Conservation (phyloP, 2,797 vertebrate genomes). For the Brachyalestes nurse region DNA sequence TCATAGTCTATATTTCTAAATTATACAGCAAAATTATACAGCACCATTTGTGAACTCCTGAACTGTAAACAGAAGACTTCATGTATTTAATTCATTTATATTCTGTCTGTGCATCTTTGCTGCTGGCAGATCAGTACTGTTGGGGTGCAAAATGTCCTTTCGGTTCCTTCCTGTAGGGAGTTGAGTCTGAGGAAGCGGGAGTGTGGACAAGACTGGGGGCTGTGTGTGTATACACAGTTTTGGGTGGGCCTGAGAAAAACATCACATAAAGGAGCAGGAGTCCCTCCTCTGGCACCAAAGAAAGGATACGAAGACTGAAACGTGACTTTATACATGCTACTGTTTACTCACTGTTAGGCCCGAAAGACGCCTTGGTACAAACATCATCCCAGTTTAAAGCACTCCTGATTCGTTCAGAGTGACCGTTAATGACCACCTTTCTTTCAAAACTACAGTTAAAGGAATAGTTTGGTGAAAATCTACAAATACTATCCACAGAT, state of each 20-base stretch:
- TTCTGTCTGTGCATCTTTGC: neutral
- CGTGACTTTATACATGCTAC: slow-evolving; percentile 16
- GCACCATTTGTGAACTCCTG: no score
- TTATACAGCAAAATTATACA: no score
- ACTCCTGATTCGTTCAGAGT: neutral
- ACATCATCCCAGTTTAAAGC: neutral
- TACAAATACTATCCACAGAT: neutral
- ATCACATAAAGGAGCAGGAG: slow-evolving; percentile 14
- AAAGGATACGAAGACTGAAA: neutral
- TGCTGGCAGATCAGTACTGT: neutral
- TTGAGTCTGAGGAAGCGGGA: slow-evolving; percentile 1
- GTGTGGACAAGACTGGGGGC: neutral
- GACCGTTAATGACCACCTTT: neutral
- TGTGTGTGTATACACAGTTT: neutral
- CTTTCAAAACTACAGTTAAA: neutral
- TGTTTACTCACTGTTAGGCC: neutral
- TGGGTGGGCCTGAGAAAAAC: slow-evolving; percentile 10
- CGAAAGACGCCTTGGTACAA: neutral
- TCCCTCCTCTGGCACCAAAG: slow-evolving; percentile 7
- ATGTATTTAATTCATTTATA: neutral
- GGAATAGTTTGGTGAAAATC: neutral
- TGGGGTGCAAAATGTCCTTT: neutral
- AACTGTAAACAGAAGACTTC: neutral
- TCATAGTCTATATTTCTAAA: no score
- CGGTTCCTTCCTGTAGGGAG: neutral